phyloP scores from a whole-genome alignment of 2,113 vertebrate genomes.

The Ciconia boyciana region DNA sequence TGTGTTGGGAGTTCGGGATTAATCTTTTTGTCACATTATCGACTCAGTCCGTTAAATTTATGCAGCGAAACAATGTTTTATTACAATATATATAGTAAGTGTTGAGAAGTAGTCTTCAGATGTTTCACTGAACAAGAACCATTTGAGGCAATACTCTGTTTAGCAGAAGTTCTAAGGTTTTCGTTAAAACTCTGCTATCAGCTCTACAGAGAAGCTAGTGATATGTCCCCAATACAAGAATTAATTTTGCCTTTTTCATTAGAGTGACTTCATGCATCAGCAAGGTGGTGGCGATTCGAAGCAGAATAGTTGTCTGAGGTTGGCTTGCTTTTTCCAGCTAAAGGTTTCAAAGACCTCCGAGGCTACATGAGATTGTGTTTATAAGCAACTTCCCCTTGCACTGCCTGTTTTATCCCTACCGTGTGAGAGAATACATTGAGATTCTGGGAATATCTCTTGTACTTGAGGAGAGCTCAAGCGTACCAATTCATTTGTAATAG shows the following conservation, averaged over 20 bases:
- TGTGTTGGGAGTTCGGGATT: neutral
- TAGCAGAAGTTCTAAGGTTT: neutral
- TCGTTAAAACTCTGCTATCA: neutral
- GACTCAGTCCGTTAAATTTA: neutral
- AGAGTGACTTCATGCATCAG: neutral
- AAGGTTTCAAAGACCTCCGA: slow-evolving; percentile 10
- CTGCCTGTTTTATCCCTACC: slow-evolving; percentile 17
- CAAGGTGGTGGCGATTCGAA: neutral
- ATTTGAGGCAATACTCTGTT: neutral
- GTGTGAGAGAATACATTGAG: slow-evolving; percentile 26
- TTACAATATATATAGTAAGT: neutral
- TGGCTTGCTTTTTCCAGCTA: neutral
- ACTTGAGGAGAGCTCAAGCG: neutral
- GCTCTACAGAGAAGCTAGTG: neutral
- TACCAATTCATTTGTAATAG: slow-evolving; percentile 27
- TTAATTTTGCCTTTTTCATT: neutral
- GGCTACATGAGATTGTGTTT: neutral
- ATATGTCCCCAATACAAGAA: neutral
- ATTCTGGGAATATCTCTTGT: slow-evolving; percentile 2
- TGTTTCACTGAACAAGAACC: neutral
- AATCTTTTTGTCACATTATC: neutral
- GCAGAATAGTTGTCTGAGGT: neutral
- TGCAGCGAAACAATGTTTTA: neutral
- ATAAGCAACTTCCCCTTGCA: neutral
- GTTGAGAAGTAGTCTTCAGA: neutral